phyloP scores from a whole-genome alignment of 2,113 vertebrate species.

The Bettongia penicillata region DNA sequence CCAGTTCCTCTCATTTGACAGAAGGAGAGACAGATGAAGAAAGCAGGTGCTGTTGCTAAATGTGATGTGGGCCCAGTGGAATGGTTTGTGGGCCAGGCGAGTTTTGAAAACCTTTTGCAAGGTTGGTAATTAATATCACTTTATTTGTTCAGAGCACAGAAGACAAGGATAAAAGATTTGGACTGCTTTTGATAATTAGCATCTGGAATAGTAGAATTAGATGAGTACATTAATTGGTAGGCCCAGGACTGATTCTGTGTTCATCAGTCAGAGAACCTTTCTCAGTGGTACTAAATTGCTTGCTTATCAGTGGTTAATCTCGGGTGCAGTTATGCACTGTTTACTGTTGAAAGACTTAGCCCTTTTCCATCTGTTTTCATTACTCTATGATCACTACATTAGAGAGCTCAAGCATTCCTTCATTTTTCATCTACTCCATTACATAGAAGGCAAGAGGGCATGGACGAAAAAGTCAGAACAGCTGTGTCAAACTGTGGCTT shows the following conservation, averaged over 20 bases:
- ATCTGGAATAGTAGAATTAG: neutral
- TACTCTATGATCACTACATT: neutral
- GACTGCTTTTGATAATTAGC: neutral
- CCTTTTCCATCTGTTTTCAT: neutral
- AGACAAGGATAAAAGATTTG: neutral
- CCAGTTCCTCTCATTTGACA: neutral
- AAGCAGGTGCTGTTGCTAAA: neutral
- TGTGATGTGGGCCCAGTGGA: neutral
- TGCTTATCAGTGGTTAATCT: neutral
- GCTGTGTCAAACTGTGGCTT: neutral
- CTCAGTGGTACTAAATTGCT: neutral
- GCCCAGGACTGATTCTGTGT: neutral
- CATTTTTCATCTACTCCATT: neutral
- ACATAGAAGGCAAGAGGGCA: neutral
- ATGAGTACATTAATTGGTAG: neutral
- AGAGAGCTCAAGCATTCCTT: neutral
- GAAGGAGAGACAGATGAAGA: neutral
- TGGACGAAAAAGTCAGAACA: neutral
- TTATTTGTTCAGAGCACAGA: neutral
- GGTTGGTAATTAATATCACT: neutral
- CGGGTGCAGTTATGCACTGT: neutral
- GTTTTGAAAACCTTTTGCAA: conserved; percentile 13
- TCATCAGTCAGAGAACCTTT: neutral
- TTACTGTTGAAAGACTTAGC: neutral
- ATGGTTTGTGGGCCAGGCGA: neutral